Conservation (phyloP, 1,140 invertebrate genomes). For the fruit fly (Drosophila melanogaster) region DNA sequence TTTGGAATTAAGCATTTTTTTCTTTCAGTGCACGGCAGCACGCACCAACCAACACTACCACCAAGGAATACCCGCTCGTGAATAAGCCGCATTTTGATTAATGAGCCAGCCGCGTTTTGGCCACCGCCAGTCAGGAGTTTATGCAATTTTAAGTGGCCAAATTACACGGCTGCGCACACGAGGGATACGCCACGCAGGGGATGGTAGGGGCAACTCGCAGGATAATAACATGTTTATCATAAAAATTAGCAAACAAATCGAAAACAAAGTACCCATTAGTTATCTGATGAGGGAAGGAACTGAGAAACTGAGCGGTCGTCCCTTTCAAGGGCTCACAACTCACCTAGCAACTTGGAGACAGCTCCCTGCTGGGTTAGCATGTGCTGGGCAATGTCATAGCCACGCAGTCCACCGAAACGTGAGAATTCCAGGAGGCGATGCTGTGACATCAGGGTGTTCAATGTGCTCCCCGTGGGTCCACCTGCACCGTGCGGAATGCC, state of each 20-base stretch:
- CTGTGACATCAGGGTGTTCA: conserved; percentile 89
- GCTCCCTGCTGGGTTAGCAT: conserved; percentile 95
- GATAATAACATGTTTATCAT: conserved; percentile 80
- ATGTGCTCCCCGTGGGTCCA: conserved; percentile 85
- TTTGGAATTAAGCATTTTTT: not conserved
- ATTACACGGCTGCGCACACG: conserved; percentile 58
- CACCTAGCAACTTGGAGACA: conserved; percentile 95
- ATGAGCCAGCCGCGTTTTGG: conserved; percentile 48
- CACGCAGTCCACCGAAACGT: conserved; percentile 92
- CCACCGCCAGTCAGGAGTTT: conserved; percentile 62
- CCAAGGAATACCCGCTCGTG: not conserved
- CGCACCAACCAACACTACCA: conserved; percentile 17
- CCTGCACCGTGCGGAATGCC: conserved; percentile 59
- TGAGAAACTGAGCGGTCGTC: not conserved
- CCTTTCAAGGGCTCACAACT: conserved; percentile 80
- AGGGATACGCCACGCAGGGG: not conserved
- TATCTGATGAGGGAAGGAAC: conserved; percentile 27
- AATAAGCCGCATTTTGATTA: conserved; percentile 58
- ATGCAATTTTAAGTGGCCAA: conserved; percentile 80
- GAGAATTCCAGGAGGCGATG: conserved; percentile 93
- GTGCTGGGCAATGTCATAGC: conserved; percentile 95
- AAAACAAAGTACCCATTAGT: conserved; percentile 66
- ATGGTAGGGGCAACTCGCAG: conserved; percentile 11
- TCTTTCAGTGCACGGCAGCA: conserved; percentile 24
- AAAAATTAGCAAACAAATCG: conserved; percentile 80